These are phyloP conservation scores for Cryptosula pallasiana DNA, from an alignment of 2,888 invertebrate genomes.

Conservation along the genomic window DNA sequence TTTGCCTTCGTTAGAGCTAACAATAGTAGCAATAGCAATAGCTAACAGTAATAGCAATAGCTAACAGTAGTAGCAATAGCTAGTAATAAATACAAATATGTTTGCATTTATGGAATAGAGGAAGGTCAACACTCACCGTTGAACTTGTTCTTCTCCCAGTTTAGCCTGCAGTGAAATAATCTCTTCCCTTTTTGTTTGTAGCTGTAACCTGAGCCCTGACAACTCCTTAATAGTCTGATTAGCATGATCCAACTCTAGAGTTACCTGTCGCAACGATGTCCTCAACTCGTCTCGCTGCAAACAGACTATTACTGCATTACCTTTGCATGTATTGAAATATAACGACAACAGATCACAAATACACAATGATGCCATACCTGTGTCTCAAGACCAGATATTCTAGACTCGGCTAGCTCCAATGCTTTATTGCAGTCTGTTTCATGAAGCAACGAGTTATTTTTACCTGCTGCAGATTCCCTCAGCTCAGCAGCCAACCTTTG, in stretches of 20 bases:
- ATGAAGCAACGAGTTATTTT: background rate
- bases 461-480: conserved; percentile 30
- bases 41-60: too few relatives aligned
- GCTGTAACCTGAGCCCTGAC: conserved; percentile 28
- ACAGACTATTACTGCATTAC: background rate
- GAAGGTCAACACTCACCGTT: conserved; percentile 41
- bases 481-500: conserved; percentile 36
- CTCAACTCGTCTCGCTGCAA: conserved; percentile 8
- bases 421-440: conserved; percentile 21
- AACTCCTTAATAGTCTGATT: background rate
- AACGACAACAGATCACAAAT: too few relatives aligned
- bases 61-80: too few relatives aligned
- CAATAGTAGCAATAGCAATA: too few relatives aligned
- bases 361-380: background rate
- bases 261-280: background rate
- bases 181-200: conserved; percentile 39
- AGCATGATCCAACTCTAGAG: background rate
- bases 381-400: background rate
- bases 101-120: too few relatives aligned
- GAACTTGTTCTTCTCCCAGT: conserved; percentile 42
- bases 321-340: too few relatives aligned
- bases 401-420: background rate
- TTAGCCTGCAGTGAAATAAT: conserved; percentile 37
- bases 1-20: conserved; percentile 41
- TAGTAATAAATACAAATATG: too few relatives aligned